Evolutionary conservation across 2,888 invertebrate genomes (phyloP), one percentile per base, ranked within the genome.

Genomic region (Diadegma fenestrale): DNA sequence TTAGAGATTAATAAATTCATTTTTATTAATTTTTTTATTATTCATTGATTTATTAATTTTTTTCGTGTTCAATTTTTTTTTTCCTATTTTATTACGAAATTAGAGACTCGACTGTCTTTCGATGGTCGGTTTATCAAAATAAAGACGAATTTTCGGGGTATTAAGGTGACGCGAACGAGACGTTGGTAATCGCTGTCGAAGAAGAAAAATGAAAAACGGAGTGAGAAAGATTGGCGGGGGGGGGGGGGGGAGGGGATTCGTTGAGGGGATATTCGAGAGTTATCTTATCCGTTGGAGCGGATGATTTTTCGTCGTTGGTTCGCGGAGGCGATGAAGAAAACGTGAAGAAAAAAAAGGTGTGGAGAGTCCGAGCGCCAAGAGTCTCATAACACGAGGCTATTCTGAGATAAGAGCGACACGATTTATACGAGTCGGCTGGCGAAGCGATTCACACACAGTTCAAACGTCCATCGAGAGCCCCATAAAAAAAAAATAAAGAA

Each of bases 261-360:
- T 19, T 79, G 63, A 66, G 85, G 87, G 87, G 89, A 88, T n/a
- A n/a, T 83, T 90, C 86, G 88, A 48, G 84, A 84, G 85, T 89
- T 91, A 91, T 91, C 90, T 91, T 91, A 91, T 91, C 91, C 89
- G 66, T 73, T 77, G 76, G 84, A 76, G 83, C 86, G 88, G 86
- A 87, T 61, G 63, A 41, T 48, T 68, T 78, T 63, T 72, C 58
- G 33, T 75, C 45, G 66, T 72, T 80, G 63, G 69, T n/a, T 76
- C 63, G 33, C 63, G 33, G 30, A n/a, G 26, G 43, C 10, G 3
- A 64, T 64, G 69, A 33, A 43, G 30, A 37, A 73, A 26, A 26
- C 64, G 37, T 33, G 7, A 63, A 26, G n/a, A n/a, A 58, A 26
- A 58, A 58, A 58, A 58, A 58, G 58, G 58, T 58, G 58, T 58